Conservation (phyloP, 30 jellyfish, hydroid and myxozoan species). For the Aurelia sp. region DNA sequence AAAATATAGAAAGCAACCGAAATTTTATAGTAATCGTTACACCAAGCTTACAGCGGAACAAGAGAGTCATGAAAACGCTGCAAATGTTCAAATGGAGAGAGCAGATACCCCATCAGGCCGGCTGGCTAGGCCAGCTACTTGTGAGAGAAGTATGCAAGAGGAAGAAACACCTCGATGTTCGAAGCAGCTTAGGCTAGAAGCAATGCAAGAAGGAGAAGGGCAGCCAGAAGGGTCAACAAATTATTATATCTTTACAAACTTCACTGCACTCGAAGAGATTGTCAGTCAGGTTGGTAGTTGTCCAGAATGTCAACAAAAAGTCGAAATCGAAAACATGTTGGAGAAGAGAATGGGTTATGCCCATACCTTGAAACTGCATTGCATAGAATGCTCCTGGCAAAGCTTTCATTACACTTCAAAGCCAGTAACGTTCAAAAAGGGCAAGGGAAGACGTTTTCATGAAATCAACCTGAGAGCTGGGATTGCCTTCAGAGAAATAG, state of each 20-base stretch:
- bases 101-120: neutral
- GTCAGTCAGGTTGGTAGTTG: conserved; percentile 11
- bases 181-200: conserved; percentile 13
- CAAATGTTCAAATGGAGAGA: neutral
- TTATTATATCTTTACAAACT: neutral
- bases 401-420: too few relatives aligned
- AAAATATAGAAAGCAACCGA: conserved; percentile 2
- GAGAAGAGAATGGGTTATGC: conserved; percentile 20
- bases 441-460: too few relatives aligned
- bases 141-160: neutral
- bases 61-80: conserved; percentile 5
- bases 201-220: neutral
- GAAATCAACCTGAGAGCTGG: too few relatives aligned
- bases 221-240: conserved; percentile 10
- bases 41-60: neutral
- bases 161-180: conserved; percentile 19
- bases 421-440: too few relatives aligned
- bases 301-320: neutral
- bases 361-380: neutral
- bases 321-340: neutral
- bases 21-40: conserved; percentile 13
- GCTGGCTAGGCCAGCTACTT: conserved; percentile 10
- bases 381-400: too few relatives aligned
- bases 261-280: neutral
- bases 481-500: neutral